Base-by-base conservation (phyloP, 2,113 vertebrate species). In the Mastomys coucha region DNA sequence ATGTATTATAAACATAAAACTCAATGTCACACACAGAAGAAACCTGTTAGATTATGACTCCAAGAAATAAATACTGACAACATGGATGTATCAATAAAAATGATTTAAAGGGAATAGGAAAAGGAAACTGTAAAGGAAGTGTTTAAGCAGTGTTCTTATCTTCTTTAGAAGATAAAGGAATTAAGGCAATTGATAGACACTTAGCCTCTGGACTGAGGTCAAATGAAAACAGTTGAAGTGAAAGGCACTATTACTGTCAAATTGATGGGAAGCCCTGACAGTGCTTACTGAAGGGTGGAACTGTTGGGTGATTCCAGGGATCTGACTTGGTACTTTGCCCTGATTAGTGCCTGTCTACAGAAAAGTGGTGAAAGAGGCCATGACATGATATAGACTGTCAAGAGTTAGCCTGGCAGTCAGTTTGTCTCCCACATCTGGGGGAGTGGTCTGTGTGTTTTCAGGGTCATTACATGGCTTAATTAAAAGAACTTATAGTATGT, bases 301-400 rank as follows among this genome's bases (percentile, higher is more conserved):
- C 8, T 56, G 19, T 42, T 8, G 3, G 65, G 12, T 13, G 69
- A 28, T 13, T 58, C 7, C 19, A 4, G 1, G 2, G 49, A 16
- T 4, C 16, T 56, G 24, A 22, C 9, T 67, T 51, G 11, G 8
- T 19, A 11, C 1, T 42, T 2, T 51, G 26, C 24, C 3, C 10
- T 17, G 24, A 19, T 72, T 14, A 17, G 24, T 56, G 20, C 31
- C 7, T 31, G 28, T 1, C 5, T 70, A 22, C 7, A 49, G 70
- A 0, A 12, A 7, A 60, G 24, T 17, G 2, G 10, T 2, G 16
- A 53, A 0, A 24, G 17, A 45, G 9, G 0, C 2, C 20, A 60
- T 76, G 33, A 2, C 9, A 1, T n/a, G 51, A 56, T 13, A 10
- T 31, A 36, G 17, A 20, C 2, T 33, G 20, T 6, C 31, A 70